Conservation (phyloP, 2,888 invertebrate genomes). For the Acholoe squamosa region DNA sequence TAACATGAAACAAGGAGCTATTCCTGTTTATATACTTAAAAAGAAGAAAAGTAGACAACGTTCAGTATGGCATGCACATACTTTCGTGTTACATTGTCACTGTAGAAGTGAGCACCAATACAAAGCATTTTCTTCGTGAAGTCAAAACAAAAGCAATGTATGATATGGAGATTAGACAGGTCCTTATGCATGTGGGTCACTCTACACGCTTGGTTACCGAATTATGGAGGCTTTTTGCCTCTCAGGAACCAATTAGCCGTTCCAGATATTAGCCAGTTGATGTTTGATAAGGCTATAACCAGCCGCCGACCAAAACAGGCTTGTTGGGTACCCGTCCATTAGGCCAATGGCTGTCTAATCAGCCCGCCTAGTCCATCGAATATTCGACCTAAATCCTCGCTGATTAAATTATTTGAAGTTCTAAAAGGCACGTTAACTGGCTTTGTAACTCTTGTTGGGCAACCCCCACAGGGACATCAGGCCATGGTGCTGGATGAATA, state of each 20-base stretch:
- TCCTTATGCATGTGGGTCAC: neutral
- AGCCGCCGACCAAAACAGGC: constrained; percentile 9
- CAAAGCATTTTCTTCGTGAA: too few relatives aligned
- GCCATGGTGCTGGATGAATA: neutral
- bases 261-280: constrained; percentile 44
- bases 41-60: too few relatives aligned
- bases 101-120: too few relatives aligned
- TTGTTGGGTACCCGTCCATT: neutral
- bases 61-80: too few relatives aligned
- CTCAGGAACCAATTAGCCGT: constrained; percentile 13
- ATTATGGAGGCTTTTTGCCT: neutral
- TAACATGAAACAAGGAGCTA: too few relatives aligned
- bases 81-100: too few relatives aligned
- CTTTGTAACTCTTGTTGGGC: constrained; percentile 3
- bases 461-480: constrained; percentile 22
- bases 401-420: constrained; percentile 54
- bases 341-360: constrained; percentile 31
- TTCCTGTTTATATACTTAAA: too few relatives aligned
- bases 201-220: neutral
- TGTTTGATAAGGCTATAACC: constrained; percentile 11
- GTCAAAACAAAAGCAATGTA: too few relatives aligned
- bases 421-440: constrained; percentile 51
- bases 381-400: constrained; percentile 50
- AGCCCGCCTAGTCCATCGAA: neutral
- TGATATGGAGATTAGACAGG: too few relatives aligned